Evolutionary conservation across 1,140 invertebrate species (phyloP).

Genomic region (Gryllus bimaculatus): DNA sequence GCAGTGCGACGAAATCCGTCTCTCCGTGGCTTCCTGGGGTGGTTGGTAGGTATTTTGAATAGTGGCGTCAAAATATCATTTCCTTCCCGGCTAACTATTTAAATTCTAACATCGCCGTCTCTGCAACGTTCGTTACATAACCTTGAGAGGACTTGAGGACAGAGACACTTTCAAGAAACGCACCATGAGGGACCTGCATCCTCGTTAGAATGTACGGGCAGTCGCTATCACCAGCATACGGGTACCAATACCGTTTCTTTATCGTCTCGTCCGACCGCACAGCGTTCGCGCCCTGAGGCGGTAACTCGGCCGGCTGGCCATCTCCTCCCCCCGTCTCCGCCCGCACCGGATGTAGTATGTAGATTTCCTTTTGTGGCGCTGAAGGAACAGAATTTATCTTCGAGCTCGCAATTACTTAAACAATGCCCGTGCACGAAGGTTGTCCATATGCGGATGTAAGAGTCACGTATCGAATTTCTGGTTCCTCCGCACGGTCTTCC

Average conservation of each 20-base stretch:
- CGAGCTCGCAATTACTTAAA: background rate
- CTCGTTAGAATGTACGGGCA: background rate
- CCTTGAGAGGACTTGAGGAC: background rate
- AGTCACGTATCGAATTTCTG: background rate
- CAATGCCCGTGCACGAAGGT: background rate
- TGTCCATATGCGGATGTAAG: background rate
- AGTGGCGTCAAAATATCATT: too few relatives aligned
- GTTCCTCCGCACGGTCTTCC: background rate
- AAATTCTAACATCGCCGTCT: too few relatives aligned
- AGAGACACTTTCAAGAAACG: background rate
- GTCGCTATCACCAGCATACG: background rate
- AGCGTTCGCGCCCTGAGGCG: too few relatives aligned
- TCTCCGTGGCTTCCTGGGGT: too few relatives aligned
- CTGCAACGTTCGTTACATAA: too few relatives aligned
- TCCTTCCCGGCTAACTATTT: too few relatives aligned
- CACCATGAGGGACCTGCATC: background rate
- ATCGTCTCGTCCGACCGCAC: too few relatives aligned
- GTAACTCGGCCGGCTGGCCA: too few relatives aligned
- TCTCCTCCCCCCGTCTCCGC: too few relatives aligned
- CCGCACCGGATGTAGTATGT: background rate
- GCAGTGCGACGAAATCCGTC: too few relatives aligned
- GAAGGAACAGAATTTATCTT: background rate
- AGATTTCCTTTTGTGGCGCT: background rate
- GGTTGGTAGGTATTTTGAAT: too few relatives aligned
- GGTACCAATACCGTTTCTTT: background rate